Base-by-base conservation (phyloP, 2,888 invertebrate species). In the Oxystoma pomonae region DNA sequence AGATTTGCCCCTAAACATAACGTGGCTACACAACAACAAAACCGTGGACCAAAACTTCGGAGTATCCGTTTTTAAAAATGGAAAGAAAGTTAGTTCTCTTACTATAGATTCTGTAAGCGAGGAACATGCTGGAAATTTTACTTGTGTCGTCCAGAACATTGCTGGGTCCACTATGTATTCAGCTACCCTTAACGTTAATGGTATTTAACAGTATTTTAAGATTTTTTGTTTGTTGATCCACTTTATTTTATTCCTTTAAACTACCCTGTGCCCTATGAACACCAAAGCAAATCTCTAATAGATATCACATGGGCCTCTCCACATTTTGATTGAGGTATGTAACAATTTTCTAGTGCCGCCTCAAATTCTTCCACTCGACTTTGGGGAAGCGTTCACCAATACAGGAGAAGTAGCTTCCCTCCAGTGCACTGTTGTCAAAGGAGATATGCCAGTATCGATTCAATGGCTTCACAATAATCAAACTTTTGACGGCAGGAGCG, bases 151-250 rank as follows among this genome's bases (percentile, higher is more conserved):
- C 63, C 85, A 85, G 79, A 92, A 92, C 80, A 83, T 83, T 70
- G 91, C 90, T 64, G 92, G 91, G 73, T 81, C 81, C 68, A 84
- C 87, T 71, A 86, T 85, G 70, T 87, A 88, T 77, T 86, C 89
- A 62, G 87, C 91, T 68, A 84, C 85, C 78, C 80, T 74, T 59
- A 69, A 72, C 64, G 71, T 74, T n/a, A 73, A 71, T 61, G 74
- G 73, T 73, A 72, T 58, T 64, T n/a, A n/a, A n/a, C n/a, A 59
- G 5, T 60, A 53, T 55, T 16, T 20, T 49, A 19, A 53, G 20
- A 16, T 22, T 50, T 57, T 35, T 59, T 53, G 35, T 12, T 35
- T 22, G 22, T 60, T 55, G 16, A 50, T 58, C 3, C 12, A 12
- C 12, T 35, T 35, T 7, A 35, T 35, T 35, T 35, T 35, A 35